These are phyloP conservation scores for Parambassis ranga DNA, from an alignment of 2,797 vertebrate genomes.

Conservation along the genomic window DNA sequence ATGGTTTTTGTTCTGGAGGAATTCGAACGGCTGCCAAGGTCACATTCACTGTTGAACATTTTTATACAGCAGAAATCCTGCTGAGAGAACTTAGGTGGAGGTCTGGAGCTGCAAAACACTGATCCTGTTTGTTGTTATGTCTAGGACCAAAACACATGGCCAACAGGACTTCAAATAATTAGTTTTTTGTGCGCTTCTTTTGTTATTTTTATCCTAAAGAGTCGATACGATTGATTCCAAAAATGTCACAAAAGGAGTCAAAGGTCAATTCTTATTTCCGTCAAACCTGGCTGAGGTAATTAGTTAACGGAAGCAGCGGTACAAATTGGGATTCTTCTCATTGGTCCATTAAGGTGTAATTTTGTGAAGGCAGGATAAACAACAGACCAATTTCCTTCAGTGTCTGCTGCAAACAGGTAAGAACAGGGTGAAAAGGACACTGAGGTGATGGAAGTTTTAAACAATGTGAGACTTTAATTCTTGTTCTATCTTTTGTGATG, in stretches of 20 bases:
- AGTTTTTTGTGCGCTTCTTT: accelerated
- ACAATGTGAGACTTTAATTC: too few relatives aligned
- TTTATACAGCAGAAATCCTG: too few relatives aligned
- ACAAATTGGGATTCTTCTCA: constrained; percentile 6
- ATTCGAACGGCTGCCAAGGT: neutral
- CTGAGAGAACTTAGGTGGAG: too few relatives aligned
- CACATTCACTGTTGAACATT: neutral
- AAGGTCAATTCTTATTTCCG: constrained; percentile 36
- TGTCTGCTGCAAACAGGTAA: too few relatives aligned
- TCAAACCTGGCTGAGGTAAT: constrained; percentile 28
- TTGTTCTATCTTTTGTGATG: too few relatives aligned
- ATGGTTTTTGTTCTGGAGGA: neutral
- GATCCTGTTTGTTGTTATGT: too few relatives aligned
- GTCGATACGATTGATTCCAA: constrained; percentile 27
- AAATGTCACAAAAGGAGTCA: constrained; percentile 11
- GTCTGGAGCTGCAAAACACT: too few relatives aligned
- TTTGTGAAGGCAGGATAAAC: constrained; percentile 32
- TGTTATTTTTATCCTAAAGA: neutral
- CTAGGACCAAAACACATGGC: too few relatives aligned
- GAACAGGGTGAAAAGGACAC: too few relatives aligned
- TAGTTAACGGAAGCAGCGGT: constrained; percentile 8
- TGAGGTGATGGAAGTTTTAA: too few relatives aligned
- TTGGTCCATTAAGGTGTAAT: constrained; percentile 40
- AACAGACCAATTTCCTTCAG: constrained; percentile 51
- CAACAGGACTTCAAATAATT: too few relatives aligned